These are phyloP conservation scores for Chrysolophus pictus DNA, from an alignment of 2,797 vertebrate species.

Conservation along the genomic window DNA sequence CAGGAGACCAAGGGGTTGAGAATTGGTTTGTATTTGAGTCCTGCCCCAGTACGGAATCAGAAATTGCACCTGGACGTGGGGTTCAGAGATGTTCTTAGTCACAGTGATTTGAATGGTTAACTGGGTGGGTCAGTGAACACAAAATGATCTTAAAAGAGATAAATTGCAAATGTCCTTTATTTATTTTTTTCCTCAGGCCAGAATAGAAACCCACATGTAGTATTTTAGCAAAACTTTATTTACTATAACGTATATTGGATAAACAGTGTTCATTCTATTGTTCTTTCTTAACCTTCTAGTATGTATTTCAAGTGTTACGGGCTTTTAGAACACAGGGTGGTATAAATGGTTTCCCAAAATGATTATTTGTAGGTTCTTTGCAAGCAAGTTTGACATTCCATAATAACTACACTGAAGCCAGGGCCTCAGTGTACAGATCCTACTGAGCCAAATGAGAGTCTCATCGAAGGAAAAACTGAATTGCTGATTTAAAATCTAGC, in stretches of 20 bases:
- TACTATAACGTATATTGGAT: not conserved
- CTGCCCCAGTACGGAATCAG: not conserved
- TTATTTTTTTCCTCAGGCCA: not conserved
- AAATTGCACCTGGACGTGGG: fast-evolving
- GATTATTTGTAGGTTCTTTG: not conserved
- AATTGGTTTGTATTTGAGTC: not conserved
- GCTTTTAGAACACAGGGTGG: not conserved
- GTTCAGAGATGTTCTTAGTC: not conserved
- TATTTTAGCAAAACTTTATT: not conserved
- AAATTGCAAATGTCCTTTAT: not conserved
- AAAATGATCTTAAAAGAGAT: not conserved
- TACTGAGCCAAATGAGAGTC: not conserved
- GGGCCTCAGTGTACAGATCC: not conserved
- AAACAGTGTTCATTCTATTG: not conserved
- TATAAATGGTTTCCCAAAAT: not conserved
- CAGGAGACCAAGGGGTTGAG: not conserved
- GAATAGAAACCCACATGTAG: not conserved
- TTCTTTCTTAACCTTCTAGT: not conserved
- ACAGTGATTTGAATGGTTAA: not conserved
- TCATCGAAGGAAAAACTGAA: not conserved
- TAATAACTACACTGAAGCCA: not conserved
- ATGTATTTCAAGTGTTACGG: not conserved
- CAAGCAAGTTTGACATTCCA: not conserved
- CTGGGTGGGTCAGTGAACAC: not conserved
- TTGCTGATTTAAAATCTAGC: not conserved